These are phyloP conservation scores for Oryzias melastigma DNA, from an alignment of 2,113 vertebrate species.

Conservation along the genomic window DNA sequence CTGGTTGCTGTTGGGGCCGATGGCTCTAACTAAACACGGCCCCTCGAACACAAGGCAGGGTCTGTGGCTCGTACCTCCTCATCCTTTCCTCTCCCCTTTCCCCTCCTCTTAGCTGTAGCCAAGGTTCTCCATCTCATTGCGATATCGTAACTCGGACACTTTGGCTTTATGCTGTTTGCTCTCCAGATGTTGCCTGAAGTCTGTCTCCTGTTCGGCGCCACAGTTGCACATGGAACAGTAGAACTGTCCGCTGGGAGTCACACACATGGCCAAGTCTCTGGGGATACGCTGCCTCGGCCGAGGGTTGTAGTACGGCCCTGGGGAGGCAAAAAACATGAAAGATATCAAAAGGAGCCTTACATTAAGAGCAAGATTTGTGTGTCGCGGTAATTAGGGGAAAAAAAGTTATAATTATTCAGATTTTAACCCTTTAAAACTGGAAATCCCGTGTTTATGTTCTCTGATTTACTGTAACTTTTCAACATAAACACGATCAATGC, in stretches of 20 bases:
- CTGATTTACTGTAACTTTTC: too few species aligned
- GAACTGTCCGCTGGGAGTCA: slow-evolving; percentile 97
- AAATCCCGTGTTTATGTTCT: too few species aligned
- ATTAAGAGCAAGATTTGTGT: background rate
- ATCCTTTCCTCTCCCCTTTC: background rate
- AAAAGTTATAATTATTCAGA: too few species aligned
- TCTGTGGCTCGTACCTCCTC: slow-evolving; percentile 4
- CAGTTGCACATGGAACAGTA: slow-evolving; percentile 99
- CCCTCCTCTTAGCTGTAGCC: slow-evolving; percentile 86
- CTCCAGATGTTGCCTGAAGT: slow-evolving; percentile 95
- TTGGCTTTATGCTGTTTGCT: slow-evolving; percentile 98
- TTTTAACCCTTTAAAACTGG: too few species aligned
- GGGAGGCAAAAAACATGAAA: background rate
- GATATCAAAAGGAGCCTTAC: background rate
- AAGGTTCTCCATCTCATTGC: slow-evolving; percentile 95
- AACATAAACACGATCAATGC: too few species aligned
- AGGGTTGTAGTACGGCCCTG: slow-evolving; percentile 95
- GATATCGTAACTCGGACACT: slow-evolving; percentile 93
- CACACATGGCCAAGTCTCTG: slow-evolving; percentile 95
- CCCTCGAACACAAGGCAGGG: slow-evolving; percentile 7
- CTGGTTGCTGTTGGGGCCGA: slow-evolving; percentile 8
- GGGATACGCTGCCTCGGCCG: slow-evolving; percentile 94
- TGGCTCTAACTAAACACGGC: slow-evolving; percentile 15
- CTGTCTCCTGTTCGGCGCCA: slow-evolving; percentile 90
- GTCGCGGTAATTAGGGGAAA: too few species aligned